Percentiles rank a stretch among this genome's conserved stretches.
Conservation (phyloP, 2,113 vertebrate genomes). For the Porphyrio hochstetteri region DNA sequence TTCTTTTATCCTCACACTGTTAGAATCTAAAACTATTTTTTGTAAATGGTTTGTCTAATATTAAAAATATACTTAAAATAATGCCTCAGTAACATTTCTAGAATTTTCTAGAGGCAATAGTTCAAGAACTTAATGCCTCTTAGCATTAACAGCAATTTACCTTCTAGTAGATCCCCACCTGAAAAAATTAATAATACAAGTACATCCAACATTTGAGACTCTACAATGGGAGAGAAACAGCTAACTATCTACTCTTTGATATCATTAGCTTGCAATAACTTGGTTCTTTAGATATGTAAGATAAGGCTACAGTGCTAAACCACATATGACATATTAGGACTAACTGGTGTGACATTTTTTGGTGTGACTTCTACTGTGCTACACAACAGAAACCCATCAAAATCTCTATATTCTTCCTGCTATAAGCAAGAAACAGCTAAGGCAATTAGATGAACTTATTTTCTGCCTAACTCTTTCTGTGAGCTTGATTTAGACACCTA, state of each 20-base stretch:
- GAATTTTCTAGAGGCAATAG: not conserved
- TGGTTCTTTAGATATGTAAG: not conserved
- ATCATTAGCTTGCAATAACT: not conserved
- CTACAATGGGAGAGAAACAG: not conserved
- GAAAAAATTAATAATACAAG: not conserved
- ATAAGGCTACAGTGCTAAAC: not conserved
- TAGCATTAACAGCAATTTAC: not conserved
- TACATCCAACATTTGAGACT: not conserved
- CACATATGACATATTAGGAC: fast-evolving
- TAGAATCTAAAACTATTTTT: not conserved
- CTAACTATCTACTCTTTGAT: too few species aligned
- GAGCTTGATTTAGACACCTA: not conserved
- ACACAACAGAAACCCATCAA: not conserved
- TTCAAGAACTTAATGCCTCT: not conserved
- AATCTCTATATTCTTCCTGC: not conserved
- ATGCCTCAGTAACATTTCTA: not conserved
- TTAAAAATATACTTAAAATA: not conserved
- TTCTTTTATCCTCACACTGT: not conserved
- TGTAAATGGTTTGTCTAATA: not conserved
- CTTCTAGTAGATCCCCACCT: not conserved
- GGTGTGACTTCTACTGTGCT: not conserved
- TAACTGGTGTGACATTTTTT: not conserved
- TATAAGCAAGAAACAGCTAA: not conserved
- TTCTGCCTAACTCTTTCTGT: not conserved
- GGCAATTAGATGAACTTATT: not conserved